Evolutionary conservation across 2,888 invertebrate genomes (phyloP).

Genomic region (Xestia rhomboidea): DNA sequence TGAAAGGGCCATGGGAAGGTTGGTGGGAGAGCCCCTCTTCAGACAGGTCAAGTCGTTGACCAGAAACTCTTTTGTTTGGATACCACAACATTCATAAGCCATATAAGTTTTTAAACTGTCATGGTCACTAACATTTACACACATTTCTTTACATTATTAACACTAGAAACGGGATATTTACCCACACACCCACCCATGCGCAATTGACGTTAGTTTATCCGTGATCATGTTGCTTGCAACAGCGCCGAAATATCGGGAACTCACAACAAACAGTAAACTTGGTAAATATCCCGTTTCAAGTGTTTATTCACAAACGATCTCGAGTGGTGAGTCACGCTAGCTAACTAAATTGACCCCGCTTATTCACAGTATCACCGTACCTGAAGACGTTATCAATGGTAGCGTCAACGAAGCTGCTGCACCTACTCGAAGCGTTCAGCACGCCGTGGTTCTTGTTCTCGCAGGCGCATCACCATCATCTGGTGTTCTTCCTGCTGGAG

Average conservation of each 20-base stretch:
- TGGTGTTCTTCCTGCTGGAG: slow-evolving; percentile 99
- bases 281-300: too few relatives aligned
- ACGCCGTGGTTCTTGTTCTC: slow-evolving; percentile 99
- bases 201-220: too few relatives aligned
- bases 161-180: too few relatives aligned
- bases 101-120: too few relatives aligned
- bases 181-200: too few relatives aligned
- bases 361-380: slow-evolving; percentile 97
- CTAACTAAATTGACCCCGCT: background rate
- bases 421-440: slow-evolving; percentile 99
- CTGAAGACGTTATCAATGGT: slow-evolving; percentile 99
- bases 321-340: background rate
- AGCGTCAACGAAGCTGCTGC: slow-evolving; percentile 98
- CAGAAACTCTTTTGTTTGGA: background rate
- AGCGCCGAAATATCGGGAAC: too few relatives aligned
- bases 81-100: background rate
- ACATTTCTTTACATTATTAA: too few relatives aligned
- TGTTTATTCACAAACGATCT: background rate
- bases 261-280: too few relatives aligned
- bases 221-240: too few relatives aligned
- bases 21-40: background rate
- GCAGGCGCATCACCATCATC: slow-evolving; percentile 98
- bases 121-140: too few relatives aligned
- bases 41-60: background rate
- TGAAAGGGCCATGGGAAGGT: background rate